Conservation (phyloP, 2,797 vertebrate species). For the Perdix hodgsoniae region DNA sequence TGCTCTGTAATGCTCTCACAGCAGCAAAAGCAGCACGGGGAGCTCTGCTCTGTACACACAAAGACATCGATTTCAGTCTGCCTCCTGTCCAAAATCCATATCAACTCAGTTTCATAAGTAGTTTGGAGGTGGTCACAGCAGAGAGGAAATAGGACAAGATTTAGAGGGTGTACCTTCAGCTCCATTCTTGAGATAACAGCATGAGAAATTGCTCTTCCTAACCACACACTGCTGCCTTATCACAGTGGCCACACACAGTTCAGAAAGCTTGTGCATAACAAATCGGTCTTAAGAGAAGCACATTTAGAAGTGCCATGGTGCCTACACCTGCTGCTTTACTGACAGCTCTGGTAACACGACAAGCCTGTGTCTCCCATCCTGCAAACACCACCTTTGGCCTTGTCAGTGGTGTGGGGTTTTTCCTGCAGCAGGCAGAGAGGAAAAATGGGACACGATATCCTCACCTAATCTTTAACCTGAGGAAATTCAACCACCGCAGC, state of each 20-base stretch:
- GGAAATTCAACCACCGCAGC: not conserved
- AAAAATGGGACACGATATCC: fast-evolving
- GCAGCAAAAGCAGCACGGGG: not conserved
- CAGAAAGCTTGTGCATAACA: not conserved
- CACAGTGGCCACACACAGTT: not conserved
- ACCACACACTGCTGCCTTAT: not conserved
- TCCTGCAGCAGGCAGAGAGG: not conserved
- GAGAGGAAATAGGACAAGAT: not conserved
- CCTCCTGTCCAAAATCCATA: too few species aligned
- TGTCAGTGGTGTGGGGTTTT: fast-evolving
- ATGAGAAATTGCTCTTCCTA: not conserved
- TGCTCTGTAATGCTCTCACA: not conserved
- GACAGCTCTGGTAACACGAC: not conserved
- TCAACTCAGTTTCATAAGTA: not conserved
- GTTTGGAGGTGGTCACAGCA: not conserved
- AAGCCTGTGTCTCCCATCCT: not conserved
- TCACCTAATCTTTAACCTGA: not conserved
- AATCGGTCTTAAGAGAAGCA: not conserved
- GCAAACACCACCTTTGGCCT: not conserved
- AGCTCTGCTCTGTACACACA: not conserved
- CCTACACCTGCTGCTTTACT: not conserved
- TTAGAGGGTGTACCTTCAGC: not conserved
- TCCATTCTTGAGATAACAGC: not conserved
- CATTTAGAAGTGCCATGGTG: not conserved
- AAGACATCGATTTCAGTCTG: not conserved